Evolutionary conservation across 2,113 vertebrate species (phyloP).

Genomic region (Pelecanus crispus): DNA sequence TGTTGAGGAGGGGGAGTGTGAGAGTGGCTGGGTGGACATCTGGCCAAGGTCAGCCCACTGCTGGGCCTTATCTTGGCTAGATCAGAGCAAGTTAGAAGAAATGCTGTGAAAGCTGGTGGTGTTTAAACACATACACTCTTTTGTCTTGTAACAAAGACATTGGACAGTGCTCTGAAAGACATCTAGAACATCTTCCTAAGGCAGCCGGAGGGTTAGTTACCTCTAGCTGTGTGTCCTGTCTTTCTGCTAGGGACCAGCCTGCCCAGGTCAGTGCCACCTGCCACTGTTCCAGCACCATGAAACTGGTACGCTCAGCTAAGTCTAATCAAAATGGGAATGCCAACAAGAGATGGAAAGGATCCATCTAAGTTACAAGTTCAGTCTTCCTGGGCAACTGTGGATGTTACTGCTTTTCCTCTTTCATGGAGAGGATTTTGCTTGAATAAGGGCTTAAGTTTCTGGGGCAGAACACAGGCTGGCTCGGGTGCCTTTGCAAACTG

Average conservation of each 20-base stretch:
- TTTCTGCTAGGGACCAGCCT: background rate
- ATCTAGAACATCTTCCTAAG: background rate
- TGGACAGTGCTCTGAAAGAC: background rate
- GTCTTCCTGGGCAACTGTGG: background rate
- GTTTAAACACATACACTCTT: fast-evolving
- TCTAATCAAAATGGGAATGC: background rate
- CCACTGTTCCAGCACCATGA: fast-evolving
- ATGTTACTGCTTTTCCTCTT: background rate
- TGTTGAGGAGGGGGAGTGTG: fast-evolving
- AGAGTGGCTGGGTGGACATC: background rate
- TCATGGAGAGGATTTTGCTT: background rate
- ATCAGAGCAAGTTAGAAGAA: background rate
- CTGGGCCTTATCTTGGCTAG: background rate
- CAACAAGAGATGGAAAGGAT: background rate
- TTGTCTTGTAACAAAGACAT: background rate
- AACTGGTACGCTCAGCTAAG: background rate
- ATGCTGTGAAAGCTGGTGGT: background rate
- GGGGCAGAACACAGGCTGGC: background rate
- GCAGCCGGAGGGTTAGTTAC: background rate
- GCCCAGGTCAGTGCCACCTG: background rate
- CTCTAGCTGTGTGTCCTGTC: background rate
- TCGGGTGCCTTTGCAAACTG: background rate
- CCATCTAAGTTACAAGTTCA: background rate
- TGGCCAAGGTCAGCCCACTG: background rate
- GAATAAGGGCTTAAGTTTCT: background rate